These are phyloP conservation scores for Prosapia bicincta DNA, from an alignment of 2,888 invertebrate genomes.

Conservation along the genomic window DNA sequence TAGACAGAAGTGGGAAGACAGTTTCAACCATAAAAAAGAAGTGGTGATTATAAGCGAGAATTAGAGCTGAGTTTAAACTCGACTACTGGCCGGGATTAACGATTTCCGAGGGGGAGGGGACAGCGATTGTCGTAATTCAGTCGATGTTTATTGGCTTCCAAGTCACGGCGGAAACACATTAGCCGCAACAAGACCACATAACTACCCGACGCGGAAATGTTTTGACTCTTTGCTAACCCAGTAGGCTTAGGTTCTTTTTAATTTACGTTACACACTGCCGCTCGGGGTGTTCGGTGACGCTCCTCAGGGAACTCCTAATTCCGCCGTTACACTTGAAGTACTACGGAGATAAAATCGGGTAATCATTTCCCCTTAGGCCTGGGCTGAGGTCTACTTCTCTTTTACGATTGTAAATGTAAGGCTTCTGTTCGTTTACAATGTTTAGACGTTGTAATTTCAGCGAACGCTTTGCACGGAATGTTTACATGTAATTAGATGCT, in stretches of 20 bases:
- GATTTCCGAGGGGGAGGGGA: background rate
- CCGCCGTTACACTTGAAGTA: background rate
- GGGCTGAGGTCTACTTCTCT: background rate
- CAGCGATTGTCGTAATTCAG: background rate
- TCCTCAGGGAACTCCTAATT: background rate
- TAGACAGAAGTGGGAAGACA: background rate
- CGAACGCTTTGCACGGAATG: background rate
- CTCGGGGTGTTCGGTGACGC: background rate
- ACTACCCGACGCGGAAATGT: background rate
- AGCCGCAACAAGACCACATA: background rate
- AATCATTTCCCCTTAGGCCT: background rate
- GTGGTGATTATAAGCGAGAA: background rate
- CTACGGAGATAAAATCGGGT: background rate
- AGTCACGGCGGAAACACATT: background rate
- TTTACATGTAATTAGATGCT: background rate
- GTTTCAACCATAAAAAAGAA: background rate
- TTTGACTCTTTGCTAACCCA: background rate
- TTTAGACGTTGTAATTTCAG: background rate
- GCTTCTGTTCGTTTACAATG: background rate
- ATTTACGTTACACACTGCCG: no score
- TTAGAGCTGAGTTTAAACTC: background rate
- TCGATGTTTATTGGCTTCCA: background rate
- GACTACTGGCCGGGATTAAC: background rate
- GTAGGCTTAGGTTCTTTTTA: background rate
- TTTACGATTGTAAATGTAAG: background rate